Evolutionary conservation across 2,797 vertebrate genomes (phyloP).

Genomic region (Calcarius lapponicus): DNA sequence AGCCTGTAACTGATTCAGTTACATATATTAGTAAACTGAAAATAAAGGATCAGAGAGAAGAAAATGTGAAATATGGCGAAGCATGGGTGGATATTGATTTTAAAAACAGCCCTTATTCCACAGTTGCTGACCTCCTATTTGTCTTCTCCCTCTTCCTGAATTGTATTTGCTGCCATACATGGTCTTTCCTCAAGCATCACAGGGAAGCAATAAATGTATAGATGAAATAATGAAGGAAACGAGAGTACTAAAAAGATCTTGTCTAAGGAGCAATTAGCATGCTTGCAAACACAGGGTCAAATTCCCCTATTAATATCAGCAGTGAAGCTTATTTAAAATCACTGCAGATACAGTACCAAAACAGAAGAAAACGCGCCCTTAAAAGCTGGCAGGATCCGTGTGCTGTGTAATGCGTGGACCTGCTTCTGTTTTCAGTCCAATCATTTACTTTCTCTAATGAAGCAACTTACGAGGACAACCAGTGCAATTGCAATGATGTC

Average conservation of each 20-base stretch:
- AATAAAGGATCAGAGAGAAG: not conserved
- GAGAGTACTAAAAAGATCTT: not conserved
- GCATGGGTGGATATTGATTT: not conserved
- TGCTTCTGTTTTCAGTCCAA: not conserved
- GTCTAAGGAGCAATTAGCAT: not conserved
- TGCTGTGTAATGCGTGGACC: not conserved
- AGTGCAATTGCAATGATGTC: not conserved
- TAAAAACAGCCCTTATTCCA: not conserved
- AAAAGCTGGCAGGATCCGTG: not conserved
- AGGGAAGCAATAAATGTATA: not conserved
- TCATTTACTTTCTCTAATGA: not conserved
- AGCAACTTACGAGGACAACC: not conserved
- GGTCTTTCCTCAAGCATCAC: not conserved
- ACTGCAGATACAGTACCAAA: not conserved
- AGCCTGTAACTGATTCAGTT: not conserved
- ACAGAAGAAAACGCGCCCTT: not conserved
- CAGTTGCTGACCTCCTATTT: not conserved
- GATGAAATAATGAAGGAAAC: not conserved
- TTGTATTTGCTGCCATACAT: not conserved
- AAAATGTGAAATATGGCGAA: not conserved
- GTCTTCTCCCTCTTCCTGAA: not conserved
- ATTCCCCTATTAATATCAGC: constrained; percentile 3
- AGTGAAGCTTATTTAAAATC: not conserved
- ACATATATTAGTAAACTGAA: not conserved
- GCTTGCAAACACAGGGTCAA: not conserved